These are phyloP conservation scores for Eulemur albifrons DNA, from an alignment of 2,797 vertebrate genomes.

Conservation along the genomic window DNA sequence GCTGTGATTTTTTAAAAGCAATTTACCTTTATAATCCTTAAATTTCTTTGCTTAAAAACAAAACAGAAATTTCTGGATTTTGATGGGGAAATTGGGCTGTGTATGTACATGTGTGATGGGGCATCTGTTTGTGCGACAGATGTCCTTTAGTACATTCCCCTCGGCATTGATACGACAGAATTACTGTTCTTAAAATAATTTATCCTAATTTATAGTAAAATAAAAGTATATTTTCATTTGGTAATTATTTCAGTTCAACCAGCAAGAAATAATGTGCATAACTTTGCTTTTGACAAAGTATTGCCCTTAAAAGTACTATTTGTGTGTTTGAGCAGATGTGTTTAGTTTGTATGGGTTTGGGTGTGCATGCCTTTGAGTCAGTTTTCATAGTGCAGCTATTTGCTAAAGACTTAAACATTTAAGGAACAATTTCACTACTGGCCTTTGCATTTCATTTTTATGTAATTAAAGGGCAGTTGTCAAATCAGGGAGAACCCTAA, in stretches of 20 bases:
- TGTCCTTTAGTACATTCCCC: slow-evolving; percentile 66
- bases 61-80: slow-evolving; percentile 48
- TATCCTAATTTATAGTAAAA: slow-evolving; percentile 75
- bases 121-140: slow-evolving; percentile 71
- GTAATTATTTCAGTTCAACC: slow-evolving; percentile 17
- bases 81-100: slow-evolving; percentile 56
- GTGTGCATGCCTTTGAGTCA: background rate
- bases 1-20: slow-evolving; percentile 14
- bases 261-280: slow-evolving; percentile 19
- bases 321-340: slow-evolving; percentile 2
- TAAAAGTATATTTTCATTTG: slow-evolving; percentile 47
- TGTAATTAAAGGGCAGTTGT: background rate
- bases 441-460: background rate
- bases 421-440: background rate
- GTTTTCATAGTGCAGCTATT: background rate
- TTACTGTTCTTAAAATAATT: slow-evolving; percentile 79
- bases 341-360: background rate
- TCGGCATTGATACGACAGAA: slow-evolving; percentile 71
- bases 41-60: slow-evolving; percentile 56
- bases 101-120: slow-evolving; percentile 46
- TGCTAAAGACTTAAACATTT: background rate
- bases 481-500: background rate
- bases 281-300: background rate
- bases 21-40: slow-evolving; percentile 69
- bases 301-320: background rate